phyloP scores from a whole-genome alignment of 2,888 invertebrate species.

The Pyrochroa serraticornis region DNA sequence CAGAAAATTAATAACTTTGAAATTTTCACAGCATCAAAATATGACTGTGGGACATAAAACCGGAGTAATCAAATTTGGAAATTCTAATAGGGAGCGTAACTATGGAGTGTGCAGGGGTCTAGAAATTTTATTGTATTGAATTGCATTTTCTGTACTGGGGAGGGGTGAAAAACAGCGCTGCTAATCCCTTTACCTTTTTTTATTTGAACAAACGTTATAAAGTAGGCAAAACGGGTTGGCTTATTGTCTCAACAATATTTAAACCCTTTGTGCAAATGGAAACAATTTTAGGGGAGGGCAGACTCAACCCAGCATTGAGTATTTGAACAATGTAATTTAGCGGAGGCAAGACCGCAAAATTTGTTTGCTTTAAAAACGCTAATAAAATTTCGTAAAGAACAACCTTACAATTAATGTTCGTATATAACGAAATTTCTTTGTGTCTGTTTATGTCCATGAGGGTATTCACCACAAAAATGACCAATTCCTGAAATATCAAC shows the following conservation, averaged over 20 bases:
- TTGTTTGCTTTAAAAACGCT: background rate
- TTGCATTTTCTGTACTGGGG: too few relatives aligned
- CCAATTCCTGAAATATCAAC: background rate
- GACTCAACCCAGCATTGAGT: background rate
- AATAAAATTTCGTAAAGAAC: background rate
- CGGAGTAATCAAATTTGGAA: too few relatives aligned
- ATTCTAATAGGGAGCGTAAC: too few relatives aligned
- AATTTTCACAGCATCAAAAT: too few relatives aligned
- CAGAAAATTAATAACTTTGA: too few relatives aligned
- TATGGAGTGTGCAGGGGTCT: too few relatives aligned
- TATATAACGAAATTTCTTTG: background rate
- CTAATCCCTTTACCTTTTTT: too few relatives aligned
- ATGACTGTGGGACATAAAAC: too few relatives aligned
- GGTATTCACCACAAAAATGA: background rate
- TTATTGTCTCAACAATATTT: background rate
- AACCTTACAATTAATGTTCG: background rate
- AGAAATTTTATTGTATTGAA: too few relatives aligned
- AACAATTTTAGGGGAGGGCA: background rate
- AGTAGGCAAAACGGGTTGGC: background rate
- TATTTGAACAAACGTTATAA: too few relatives aligned
- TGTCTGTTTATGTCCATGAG: background rate
- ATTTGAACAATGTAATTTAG: background rate
- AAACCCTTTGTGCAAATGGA: background rate
- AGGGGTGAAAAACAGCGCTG: too few relatives aligned
- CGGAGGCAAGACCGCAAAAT: background rate